A percentile compares a stretch with the other conserved stretches of the same genome.
These are phyloP conservation scores for Megalops cyprinoides DNA, from an alignment of 2,797 vertebrate genomes.

Conservation along the genomic window DNA sequence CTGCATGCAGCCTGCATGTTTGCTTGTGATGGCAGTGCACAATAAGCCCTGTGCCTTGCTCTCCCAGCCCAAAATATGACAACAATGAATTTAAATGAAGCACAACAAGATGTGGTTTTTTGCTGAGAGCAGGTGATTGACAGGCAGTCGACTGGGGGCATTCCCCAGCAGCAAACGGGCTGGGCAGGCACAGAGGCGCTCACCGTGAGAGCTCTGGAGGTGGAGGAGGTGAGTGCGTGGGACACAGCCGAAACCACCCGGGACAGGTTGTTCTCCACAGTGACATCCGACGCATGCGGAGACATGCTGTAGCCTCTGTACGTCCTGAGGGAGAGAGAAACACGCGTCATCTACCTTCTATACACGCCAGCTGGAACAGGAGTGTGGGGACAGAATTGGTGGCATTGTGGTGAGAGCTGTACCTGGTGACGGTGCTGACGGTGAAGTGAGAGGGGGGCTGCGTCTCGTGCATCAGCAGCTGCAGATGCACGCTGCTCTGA, in stretches of 20 bases:
- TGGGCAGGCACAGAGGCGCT: conserved; percentile 43
- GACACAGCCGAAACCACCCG: conserved; percentile 87
- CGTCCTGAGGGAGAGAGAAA: conserved; percentile 68
- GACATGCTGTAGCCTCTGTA: conserved; percentile 91
- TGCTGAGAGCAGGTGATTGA: no score
- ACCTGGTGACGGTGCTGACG: conserved; percentile 87
- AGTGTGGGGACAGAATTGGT: no score
- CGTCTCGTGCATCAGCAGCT: conserved; percentile 95
- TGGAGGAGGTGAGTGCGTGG: conserved; percentile 86
- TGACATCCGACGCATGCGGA: conserved; percentile 82
- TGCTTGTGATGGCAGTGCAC: no score
- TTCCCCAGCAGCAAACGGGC: no score
- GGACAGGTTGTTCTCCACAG: conserved; percentile 94
- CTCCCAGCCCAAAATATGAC: no score
- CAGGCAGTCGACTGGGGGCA: no score
- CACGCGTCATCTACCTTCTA: neutral
- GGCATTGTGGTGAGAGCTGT: neutral
- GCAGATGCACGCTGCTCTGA: conserved; percentile 91
- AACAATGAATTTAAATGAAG: no score
- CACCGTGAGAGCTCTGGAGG: conserved; percentile 89
- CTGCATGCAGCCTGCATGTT: no score
- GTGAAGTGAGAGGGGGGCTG: conserved; percentile 91
- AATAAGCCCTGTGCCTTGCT: no score
- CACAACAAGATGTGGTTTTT: no score
- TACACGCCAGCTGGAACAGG: neutral